phyloP scores from a whole-genome alignment of 2,797 vertebrate genomes.

The Ceryle rudis region DNA sequence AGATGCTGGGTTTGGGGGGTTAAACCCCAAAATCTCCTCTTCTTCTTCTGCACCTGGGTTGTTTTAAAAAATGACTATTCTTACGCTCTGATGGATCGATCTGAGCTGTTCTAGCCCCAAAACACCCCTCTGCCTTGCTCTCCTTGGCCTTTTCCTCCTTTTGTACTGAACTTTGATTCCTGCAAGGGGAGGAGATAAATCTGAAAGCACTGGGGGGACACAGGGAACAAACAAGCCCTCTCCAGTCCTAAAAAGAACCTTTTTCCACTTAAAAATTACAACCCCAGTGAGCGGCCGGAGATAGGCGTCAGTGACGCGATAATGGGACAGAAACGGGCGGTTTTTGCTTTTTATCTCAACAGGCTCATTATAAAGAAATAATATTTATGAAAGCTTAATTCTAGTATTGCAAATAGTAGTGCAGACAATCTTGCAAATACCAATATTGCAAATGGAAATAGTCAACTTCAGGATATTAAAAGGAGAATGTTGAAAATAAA shows the following conservation, averaged over 20 bases:
- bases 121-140: neutral
- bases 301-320: rapidly evolving
- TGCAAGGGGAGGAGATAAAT: neutral
- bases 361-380: neutral
- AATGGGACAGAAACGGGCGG: rapidly evolving
- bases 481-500: neutral
- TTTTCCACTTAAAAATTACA: neutral
- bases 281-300: rapidly evolving
- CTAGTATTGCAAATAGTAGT: neutral
- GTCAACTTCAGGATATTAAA: neutral
- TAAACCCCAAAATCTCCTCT: neutral
- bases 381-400: too few species aligned
- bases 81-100: neutral
- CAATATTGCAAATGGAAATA: neutral
- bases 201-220: rapidly evolving
- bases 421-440: too few species aligned
- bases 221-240: rapidly evolving
- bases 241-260: neutral
- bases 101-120: neutral
- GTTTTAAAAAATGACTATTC: neutral
- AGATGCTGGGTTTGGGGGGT: neutral
- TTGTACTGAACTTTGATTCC: neutral
- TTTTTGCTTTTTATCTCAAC: neutral
- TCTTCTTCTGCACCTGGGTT: neutral
- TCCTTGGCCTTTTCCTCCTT: neutral